Evolutionary conservation across 2,888 invertebrate genomes (phyloP).

Genomic region (Lissonota sp.): DNA sequence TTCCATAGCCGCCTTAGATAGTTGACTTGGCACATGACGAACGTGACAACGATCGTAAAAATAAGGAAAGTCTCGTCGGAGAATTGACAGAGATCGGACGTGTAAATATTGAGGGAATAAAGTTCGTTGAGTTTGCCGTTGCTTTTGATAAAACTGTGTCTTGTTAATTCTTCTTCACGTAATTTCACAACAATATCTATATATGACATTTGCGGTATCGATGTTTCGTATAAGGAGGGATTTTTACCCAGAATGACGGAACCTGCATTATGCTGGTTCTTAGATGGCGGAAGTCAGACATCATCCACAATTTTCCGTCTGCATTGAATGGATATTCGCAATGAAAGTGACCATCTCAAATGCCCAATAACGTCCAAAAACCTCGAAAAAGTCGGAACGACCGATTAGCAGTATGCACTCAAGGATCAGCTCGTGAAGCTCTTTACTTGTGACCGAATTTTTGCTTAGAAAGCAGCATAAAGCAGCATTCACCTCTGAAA

Average conservation of each 20-base stretch:
- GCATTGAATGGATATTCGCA: slow-evolving; percentile 63
- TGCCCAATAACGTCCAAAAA: slow-evolving; percentile 69
- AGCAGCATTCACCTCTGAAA: slow-evolving; percentile 66
- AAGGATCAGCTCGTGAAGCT: slow-evolving; percentile 67
- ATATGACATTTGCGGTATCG: no score
- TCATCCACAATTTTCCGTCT: slow-evolving; percentile 64
- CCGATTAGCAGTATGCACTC: slow-evolving; percentile 69
- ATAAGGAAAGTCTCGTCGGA: no score
- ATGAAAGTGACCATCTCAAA: slow-evolving; percentile 49
- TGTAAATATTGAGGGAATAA: no score
- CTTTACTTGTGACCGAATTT: slow-evolving; percentile 60
- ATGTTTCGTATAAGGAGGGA: no score
- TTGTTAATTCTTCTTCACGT: no score
- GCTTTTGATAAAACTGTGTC: no score
- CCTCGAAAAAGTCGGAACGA: slow-evolving; percentile 64
- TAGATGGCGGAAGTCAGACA: slow-evolving; percentile 69
- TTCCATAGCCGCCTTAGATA: no score
- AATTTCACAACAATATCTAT: no score
- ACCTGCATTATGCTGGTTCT: slow-evolving; percentile 57
- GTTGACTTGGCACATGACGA: no score
- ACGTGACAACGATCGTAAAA: no score
- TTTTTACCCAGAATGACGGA: slow-evolving; percentile 59
- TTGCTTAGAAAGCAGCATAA: slow-evolving; percentile 59
- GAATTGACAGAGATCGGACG: no score
- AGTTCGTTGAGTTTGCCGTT: no score